Evolutionary conservation across 2,113 vertebrate genomes (phyloP).

Genomic region (Apistogramma diplotaenia): DNA sequence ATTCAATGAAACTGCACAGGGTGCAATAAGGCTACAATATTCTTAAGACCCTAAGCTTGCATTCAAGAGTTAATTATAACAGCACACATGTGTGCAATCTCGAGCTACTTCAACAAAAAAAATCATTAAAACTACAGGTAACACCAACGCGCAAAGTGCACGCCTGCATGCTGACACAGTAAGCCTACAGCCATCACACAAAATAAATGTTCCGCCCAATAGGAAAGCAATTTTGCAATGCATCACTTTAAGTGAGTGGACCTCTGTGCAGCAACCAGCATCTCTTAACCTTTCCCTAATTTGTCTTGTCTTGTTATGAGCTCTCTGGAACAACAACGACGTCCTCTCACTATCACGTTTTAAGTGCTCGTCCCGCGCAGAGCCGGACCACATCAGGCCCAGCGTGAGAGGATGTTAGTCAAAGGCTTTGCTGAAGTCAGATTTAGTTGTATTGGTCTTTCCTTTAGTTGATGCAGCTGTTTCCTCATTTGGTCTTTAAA

Average conservation of each 20-base stretch:
- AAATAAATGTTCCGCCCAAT: slow-evolving; percentile 67
- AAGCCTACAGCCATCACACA: slow-evolving; percentile 54
- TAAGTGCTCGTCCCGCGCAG: not conserved
- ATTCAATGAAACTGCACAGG: not conserved
- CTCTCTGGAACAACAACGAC: slow-evolving; percentile 59
- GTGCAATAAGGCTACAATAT: not conserved
- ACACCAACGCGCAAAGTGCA: slow-evolving; percentile 37
- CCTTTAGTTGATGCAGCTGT: slow-evolving; percentile 76
- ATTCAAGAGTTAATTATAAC: not conserved
- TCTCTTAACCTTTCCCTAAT: slow-evolving; percentile 76
- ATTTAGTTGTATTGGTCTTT: not conserved
- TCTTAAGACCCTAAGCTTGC: not conserved
- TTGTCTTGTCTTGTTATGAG: slow-evolving; percentile 73
- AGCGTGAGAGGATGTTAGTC: not conserved
- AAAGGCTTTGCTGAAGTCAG: not conserved
- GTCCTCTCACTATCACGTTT: slow-evolving; percentile 36
- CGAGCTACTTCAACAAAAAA: slow-evolving; percentile 25
- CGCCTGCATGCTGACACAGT: slow-evolving; percentile 56
- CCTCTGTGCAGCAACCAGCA: slow-evolving; percentile 58
- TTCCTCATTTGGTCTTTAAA: slow-evolving; percentile 79
- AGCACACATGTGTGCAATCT: not conserved
- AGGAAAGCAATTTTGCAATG: slow-evolving; percentile 71
- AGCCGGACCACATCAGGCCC: slow-evolving; percentile 2
- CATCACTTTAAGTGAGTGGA: slow-evolving; percentile 72
- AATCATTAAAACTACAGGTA: slow-evolving; percentile 9